These are phyloP conservation scores for Gallinago solitaria DNA, from an alignment of 2,797 vertebrate species.

Conservation along the genomic window DNA sequence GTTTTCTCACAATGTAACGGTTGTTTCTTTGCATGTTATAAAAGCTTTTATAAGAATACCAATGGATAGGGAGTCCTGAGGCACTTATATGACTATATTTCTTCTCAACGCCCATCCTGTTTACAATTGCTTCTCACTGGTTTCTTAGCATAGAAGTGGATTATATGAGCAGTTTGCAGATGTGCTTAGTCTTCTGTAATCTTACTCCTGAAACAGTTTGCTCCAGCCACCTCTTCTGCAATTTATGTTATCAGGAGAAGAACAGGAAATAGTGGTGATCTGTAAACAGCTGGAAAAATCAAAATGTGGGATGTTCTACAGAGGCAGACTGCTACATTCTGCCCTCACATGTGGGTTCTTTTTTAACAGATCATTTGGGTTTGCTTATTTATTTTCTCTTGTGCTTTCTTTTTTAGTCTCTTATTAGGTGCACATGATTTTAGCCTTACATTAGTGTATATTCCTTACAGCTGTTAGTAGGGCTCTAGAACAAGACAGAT, in stretches of 20 bases:
- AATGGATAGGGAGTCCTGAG: background rate
- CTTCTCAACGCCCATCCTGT: background rate
- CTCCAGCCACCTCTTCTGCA: background rate
- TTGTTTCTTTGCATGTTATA: background rate
- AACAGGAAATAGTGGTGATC: background rate
- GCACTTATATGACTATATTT: accelerated
- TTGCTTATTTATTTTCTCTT: background rate
- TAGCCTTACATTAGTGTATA: background rate
- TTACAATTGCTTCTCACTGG: background rate
- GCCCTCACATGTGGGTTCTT: accelerated
- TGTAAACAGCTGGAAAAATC: background rate
- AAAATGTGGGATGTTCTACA: background rate
- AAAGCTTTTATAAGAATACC: background rate
- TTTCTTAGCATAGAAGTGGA: background rate
- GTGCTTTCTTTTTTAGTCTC: background rate
- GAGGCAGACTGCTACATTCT: background rate
- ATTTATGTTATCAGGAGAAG: background rate
- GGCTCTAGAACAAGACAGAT: background rate
- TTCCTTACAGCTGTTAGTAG: background rate
- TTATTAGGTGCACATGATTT: background rate
- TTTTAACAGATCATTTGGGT: background rate
- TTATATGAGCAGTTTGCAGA: background rate
- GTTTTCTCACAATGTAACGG: background rate
- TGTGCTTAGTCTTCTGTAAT: accelerated
- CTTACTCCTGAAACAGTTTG: background rate